These are phyloP conservation scores for Gasterosteus nipponicus DNA, from an alignment of 2,113 vertebrate species.

Conservation along the genomic window DNA sequence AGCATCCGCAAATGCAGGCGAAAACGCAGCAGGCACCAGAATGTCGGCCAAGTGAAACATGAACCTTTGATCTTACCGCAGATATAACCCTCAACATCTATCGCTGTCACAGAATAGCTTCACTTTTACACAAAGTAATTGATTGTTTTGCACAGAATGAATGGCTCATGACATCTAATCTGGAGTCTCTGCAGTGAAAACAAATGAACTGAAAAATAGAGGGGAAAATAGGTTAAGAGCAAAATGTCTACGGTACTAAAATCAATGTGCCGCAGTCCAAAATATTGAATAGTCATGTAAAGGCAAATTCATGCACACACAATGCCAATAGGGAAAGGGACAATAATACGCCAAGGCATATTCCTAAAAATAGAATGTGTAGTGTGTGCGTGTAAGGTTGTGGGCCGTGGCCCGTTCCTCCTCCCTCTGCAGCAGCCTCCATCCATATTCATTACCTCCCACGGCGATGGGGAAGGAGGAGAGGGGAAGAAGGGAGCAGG, in stretches of 20 bases:
- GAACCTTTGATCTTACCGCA: conserved; percentile 41
- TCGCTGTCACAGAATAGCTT: conserved; percentile 51
- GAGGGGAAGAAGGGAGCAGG: conserved; percentile 18
- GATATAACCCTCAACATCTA: conserved; percentile 33
- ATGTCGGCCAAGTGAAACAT: conserved; percentile 46
- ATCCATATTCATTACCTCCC: conserved; percentile 73
- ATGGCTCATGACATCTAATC: conserved; percentile 55
- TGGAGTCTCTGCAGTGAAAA: conserved; percentile 30
- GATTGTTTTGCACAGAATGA: conserved; percentile 51
- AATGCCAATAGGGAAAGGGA: conserved; percentile 27
- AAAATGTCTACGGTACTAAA: conserved; percentile 27
- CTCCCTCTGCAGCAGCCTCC: conserved; percentile 56
- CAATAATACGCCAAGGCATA: conserved; percentile 25
- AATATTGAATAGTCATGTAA: conserved; percentile 36
- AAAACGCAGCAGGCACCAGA: conserved; percentile 38
- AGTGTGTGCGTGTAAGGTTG: conserved; percentile 8
- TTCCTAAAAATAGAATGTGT: conserved; percentile 27
- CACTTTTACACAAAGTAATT: conserved; percentile 48
- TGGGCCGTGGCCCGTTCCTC: conserved; percentile 50
- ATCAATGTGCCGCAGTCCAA: conserved; percentile 21
- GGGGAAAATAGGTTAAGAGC: conserved; percentile 21
- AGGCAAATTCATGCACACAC: conserved; percentile 32
- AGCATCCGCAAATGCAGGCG: conserved; percentile 15
- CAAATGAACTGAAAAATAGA: conserved; percentile 9
- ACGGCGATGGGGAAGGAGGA: conserved; percentile 38